Conservation (phyloP, 1,140 invertebrate species). For the Rhynchophorus ferrugineus region DNA sequence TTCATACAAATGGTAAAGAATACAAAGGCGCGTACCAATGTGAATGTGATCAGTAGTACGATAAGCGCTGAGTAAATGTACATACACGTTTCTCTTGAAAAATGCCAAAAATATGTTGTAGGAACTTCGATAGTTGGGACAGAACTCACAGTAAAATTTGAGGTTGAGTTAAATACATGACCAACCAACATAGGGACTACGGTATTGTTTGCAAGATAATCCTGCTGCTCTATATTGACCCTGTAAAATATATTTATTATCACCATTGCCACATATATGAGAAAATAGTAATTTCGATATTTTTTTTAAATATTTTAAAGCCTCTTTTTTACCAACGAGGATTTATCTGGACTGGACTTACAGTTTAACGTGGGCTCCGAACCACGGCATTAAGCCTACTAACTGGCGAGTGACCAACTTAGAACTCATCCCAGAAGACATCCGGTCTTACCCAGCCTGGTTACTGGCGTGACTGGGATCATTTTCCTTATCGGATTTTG, state of each 20-base stretch:
- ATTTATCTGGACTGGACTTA: too few relatives aligned
- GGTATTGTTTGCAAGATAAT: constrained; percentile 14
- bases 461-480: too few relatives aligned
- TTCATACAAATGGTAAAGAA: constrained; percentile 55
- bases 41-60: constrained; percentile 31
- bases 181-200: not conserved
- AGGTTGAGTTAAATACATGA: not conserved
- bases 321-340: too few relatives aligned
- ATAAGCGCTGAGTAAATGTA: constrained; percentile 35
- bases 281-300: not conserved
- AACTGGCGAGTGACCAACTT: too few relatives aligned
- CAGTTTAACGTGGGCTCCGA: too few relatives aligned
- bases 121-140: not conserved
- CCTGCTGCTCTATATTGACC: constrained; percentile 43
- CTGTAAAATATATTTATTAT: constrained; percentile 23
- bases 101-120: constrained; percentile 29
- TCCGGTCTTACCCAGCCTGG: too few relatives aligned
- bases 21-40: constrained; percentile 40
- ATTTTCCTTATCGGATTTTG: too few relatives aligned
- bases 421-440: too few relatives aligned
- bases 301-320: too few relatives aligned
- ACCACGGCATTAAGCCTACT: too few relatives aligned
- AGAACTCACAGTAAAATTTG: not conserved
- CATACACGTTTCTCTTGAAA: constrained; percentile 33
- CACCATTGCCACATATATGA: not conserved